These are phyloP conservation scores for Calephelis virginiensis DNA, from an alignment of 1,140 invertebrate species.

Conservation along the genomic window DNA sequence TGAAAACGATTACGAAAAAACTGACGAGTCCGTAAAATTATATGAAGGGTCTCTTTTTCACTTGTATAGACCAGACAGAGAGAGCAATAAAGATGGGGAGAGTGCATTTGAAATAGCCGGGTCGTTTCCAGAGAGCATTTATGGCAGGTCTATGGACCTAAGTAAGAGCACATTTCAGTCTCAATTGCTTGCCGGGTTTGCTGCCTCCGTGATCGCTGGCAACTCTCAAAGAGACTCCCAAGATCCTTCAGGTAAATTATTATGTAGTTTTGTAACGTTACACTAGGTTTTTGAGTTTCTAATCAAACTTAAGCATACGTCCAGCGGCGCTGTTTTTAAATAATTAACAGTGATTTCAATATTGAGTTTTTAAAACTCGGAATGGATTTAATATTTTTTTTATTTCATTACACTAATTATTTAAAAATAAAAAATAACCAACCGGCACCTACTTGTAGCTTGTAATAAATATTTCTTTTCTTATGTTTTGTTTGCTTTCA, in stretches of 20 bases:
- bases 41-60: slow-evolving; percentile 67
- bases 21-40: slow-evolving; percentile 57
- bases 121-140: slow-evolving; percentile 56
- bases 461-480: too few species aligned
- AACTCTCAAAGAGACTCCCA: slow-evolving; percentile 62
- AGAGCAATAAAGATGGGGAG: slow-evolving; percentile 51
- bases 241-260: slow-evolving; percentile 50
- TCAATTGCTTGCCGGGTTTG: slow-evolving; percentile 70
- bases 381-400: too few species aligned
- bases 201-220: slow-evolving; percentile 61
- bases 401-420: too few species aligned
- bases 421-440: too few species aligned
- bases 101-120: slow-evolving; percentile 47
- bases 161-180: slow-evolving; percentile 69
- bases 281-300: slow-evolving; percentile 2
- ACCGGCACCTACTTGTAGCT: too few species aligned
- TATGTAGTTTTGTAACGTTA: slow-evolving; percentile 5
- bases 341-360: too few species aligned
- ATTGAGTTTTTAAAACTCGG: too few species aligned
- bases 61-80: slow-evolving; percentile 60
- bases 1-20: slow-evolving; percentile 55
- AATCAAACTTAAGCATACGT: too few species aligned
- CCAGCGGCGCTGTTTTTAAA: too few species aligned
- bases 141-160: slow-evolving; percentile 68
- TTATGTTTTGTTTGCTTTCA: too few species aligned